Percentiles rank a stretch among this genome's conserved stretches.
phyloP scores from a whole-genome alignment of 2,797 vertebrate genomes.

The Paramormyrops hopkinsi region DNA sequence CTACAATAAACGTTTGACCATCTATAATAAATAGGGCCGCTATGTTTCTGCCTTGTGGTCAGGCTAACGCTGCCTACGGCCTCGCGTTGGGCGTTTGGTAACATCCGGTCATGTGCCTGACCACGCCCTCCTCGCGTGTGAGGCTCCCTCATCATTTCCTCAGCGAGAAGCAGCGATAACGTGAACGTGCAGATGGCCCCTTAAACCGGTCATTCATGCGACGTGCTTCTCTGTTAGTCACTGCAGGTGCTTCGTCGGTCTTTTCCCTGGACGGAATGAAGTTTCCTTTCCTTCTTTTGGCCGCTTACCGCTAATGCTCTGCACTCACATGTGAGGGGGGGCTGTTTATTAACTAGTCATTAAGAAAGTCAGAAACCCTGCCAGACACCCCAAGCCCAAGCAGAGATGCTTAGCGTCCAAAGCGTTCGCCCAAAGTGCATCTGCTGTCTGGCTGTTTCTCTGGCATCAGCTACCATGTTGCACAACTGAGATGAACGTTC shows the following conservation, averaged over 20 bases:
- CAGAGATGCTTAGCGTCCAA: background rate
- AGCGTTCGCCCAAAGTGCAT: background rate
- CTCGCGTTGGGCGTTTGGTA: background rate
- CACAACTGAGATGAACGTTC: background rate
- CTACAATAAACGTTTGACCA: background rate
- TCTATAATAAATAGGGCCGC: background rate
- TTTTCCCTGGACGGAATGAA: background rate
- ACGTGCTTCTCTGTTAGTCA: background rate
- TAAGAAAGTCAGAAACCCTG: background rate
- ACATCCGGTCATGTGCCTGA: background rate
- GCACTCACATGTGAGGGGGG: background rate
- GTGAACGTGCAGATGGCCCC: background rate
- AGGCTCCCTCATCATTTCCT: background rate
- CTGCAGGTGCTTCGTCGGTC: background rate
- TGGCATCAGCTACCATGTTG: background rate
- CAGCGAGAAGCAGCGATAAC: background rate
- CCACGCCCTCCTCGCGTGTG: background rate
- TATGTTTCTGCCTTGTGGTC: background rate
- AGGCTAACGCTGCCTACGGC: background rate
- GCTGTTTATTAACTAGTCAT: constrained; percentile 15
- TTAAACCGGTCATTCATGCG: background rate
- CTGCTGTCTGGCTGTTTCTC: background rate
- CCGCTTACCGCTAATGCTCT: background rate
- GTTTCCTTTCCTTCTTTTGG: background rate
- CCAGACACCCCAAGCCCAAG: background rate